Conservation (phyloP, 2,797 vertebrate species). For the Smutsia gigantea region DNA sequence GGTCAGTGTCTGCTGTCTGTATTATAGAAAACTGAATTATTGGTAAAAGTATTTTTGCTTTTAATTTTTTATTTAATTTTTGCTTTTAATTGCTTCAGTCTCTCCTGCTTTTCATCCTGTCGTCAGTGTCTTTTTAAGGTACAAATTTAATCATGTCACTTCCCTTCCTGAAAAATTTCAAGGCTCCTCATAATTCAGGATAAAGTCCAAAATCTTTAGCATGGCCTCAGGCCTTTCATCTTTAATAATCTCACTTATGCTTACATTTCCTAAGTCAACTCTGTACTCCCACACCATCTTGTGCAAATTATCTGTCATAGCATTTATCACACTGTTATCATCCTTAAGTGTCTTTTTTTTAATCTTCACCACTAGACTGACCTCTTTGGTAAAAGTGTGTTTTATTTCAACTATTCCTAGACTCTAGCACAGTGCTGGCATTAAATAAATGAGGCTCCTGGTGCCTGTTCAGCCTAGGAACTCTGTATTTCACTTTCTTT, state of each 20-base stretch:
- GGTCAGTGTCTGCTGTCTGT: neutral
- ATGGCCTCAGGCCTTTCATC: neutral
- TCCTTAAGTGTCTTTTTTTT: neutral
- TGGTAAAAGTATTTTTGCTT: neutral
- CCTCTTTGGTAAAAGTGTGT: neutral
- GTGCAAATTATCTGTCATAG: neutral
- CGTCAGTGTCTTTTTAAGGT: neutral
- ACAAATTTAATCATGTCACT: neutral
- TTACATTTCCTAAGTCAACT: neutral
- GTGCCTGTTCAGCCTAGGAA: neutral
- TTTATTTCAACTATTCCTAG: neutral
- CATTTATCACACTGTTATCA: neutral
- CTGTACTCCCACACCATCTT: neutral
- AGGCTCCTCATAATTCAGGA: neutral
- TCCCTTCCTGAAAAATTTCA: neutral
- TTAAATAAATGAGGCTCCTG: neutral
- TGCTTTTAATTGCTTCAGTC: neutral
- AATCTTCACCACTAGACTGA: neutral
- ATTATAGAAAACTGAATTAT: neutral
- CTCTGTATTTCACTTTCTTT: neutral
- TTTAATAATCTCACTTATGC: neutral
- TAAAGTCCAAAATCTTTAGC: neutral
- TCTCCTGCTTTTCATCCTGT: neutral
- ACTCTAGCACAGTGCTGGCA: neutral
- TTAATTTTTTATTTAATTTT: too few relatives aligned